Evolutionary conservation across 2,888 invertebrate species (phyloP), one percentile per base, ranked within the genome.

Genomic region (Crocallis elinguaria): DNA sequence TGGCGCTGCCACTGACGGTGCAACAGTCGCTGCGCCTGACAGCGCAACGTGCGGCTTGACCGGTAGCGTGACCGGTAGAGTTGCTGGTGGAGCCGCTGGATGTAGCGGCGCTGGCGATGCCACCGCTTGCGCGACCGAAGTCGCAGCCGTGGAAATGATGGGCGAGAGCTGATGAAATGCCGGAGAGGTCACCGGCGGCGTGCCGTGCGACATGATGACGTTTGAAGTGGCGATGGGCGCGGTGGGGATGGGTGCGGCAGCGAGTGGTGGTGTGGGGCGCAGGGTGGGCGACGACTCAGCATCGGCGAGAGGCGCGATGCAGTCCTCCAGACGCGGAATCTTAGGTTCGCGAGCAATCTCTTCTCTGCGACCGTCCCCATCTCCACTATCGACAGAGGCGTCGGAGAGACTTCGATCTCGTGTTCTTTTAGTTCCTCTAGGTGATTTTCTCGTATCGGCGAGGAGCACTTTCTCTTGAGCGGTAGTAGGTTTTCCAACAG

Each of bases 341-440:
- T 89, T 89, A 0, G 77, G 55, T 4, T 87, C 85, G 45, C 74
- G 79, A 4, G 52, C 44, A 0, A 57, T 44, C 2, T 88, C 88
- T 3, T 86, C 86, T 35, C 75, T 81, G 53, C 82, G 89, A 2
- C 60, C 17, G 3, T 93, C 93, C 59, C 94, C 94, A 57, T 94
- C 94, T 33, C 91, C 91, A 33, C 93, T 93, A 50, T 94, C 94
- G 4, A 93, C 86, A 0, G 94, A 93, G 0, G 94, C 94, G 56
- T 94, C 95, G 0, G 95, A 95, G 7, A 92, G 84, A 67, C 95
- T 93, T 41, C 95, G 90, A 58, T 94, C 94, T 62, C 94, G 93
- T 1, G 92, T 88, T 57, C 94, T 93, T 53, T 94, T 92, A 1
- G 87, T 90, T 3, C 94, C 93, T 48, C 95, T 92, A 0, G 95